Evolutionary conservation across 2,888 invertebrate species (phyloP).

Genomic region (Phaedon cochleariae): DNA sequence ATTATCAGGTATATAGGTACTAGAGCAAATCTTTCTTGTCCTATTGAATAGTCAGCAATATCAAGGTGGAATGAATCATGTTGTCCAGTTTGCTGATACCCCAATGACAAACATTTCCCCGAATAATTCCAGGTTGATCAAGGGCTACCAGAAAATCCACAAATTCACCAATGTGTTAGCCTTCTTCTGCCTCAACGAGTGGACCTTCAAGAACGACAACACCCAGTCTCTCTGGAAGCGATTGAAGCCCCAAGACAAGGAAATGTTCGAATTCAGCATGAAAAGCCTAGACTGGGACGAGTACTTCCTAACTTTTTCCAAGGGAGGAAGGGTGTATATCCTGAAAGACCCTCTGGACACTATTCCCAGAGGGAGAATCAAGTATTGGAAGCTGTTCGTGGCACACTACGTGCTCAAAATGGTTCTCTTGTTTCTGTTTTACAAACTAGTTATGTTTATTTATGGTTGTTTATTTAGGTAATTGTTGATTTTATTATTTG

Average conservation of each 20-base stretch:
- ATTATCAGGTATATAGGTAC: too few relatives aligned
- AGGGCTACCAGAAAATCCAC: slow-evolving; percentile 43
- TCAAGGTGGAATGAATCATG: too few relatives aligned
- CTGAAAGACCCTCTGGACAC: slow-evolving; percentile 83
- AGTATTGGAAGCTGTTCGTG: slow-evolving; percentile 47
- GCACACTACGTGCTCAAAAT: slow-evolving; percentile 41
- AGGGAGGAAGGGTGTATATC: slow-evolving; percentile 71
- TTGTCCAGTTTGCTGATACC: too few relatives aligned
- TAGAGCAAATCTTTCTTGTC: too few relatives aligned
- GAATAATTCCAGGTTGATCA: slow-evolving; percentile 38
- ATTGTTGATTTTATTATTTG: background rate
- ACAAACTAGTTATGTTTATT: slow-evolving; percentile 34
- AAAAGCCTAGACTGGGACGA: slow-evolving; percentile 77
- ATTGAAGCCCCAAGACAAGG: slow-evolving; percentile 67
- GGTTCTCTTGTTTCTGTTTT: slow-evolving; percentile 32
- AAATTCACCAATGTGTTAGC: slow-evolving; percentile 43
- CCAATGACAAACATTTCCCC: too few relatives aligned
- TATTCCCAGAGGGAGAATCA: slow-evolving; percentile 73
- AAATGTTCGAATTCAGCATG: slow-evolving; percentile 73
- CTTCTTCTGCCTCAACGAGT: slow-evolving; percentile 82
- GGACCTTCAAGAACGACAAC: slow-evolving; percentile 74
- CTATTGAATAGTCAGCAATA: too few relatives aligned
- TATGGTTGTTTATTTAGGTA: slow-evolving; percentile 9
- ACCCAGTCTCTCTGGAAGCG: slow-evolving; percentile 68
- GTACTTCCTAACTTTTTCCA: slow-evolving; percentile 41